These are phyloP conservation scores for Sula dactylatra DNA, from an alignment of 2,113 vertebrate genomes.

Conservation along the genomic window DNA sequence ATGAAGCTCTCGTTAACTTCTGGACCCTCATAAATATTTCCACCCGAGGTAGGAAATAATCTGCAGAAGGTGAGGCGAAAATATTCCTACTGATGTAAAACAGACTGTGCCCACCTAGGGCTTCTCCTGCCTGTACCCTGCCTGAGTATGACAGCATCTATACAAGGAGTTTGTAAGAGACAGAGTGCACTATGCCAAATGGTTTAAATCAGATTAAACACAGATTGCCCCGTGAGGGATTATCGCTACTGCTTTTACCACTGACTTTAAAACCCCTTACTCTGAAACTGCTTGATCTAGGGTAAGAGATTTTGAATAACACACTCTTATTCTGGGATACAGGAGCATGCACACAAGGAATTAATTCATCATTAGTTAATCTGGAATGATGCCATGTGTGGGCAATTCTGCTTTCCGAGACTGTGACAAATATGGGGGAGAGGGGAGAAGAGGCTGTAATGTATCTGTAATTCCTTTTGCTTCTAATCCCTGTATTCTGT, in stretches of 20 bases:
- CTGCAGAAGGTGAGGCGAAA: background rate
- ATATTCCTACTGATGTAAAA: background rate
- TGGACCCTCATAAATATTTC: background rate
- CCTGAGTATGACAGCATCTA: background rate
- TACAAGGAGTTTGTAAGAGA: background rate
- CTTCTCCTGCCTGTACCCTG: background rate
- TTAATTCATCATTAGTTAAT: slow-evolving; percentile 9
- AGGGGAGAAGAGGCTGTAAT: background rate
- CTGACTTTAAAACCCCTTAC: background rate
- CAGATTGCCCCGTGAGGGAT: background rate
- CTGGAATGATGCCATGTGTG: background rate
- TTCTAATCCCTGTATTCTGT: background rate
- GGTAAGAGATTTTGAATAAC: background rate
- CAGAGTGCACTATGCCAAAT: background rate
- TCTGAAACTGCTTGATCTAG: background rate
- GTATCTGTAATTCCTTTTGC: background rate
- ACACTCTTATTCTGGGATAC: background rate
- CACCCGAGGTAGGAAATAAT: background rate
- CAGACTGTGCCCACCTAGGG: background rate
- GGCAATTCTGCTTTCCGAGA: background rate
- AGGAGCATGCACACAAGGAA: background rate
- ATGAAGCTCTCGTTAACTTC: background rate
- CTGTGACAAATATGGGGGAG: background rate
- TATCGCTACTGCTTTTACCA: background rate
- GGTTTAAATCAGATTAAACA: background rate